These are phyloP conservation scores for Epirrhoe alternata DNA, from an alignment of 2,888 invertebrate species.

Conservation along the genomic window DNA sequence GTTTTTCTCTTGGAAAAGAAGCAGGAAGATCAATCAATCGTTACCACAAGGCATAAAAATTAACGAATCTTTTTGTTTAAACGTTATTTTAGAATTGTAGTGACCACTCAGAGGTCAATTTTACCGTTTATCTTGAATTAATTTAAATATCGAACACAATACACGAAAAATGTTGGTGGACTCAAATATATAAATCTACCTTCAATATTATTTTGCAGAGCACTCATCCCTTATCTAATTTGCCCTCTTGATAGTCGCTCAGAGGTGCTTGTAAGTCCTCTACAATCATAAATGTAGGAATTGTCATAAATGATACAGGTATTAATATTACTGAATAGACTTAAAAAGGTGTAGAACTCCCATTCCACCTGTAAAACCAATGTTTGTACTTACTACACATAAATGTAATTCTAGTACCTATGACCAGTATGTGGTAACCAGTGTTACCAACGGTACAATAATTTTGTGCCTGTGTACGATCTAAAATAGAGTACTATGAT, in stretches of 20 bases:
- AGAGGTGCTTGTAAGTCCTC: constrained; percentile 1
- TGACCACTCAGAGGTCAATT: constrained; percentile 4
- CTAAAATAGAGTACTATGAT: too few relatives aligned
- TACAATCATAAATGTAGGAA: background rate
- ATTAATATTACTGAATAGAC: too few relatives aligned
- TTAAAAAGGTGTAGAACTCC: too few relatives aligned
- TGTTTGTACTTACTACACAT: too few relatives aligned
- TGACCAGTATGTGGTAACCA: too few relatives aligned
- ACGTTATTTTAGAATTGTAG: background rate
- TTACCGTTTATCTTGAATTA: background rate
- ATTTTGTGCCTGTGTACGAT: too few relatives aligned
- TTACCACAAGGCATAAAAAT: constrained; percentile 11
- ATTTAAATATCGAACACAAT: background rate
- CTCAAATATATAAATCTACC: constrained; percentile 25
- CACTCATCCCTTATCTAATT: constrained; percentile 41
- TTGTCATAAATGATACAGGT: background rate
- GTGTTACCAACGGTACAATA: too few relatives aligned
- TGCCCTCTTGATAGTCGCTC: constrained; percentile 42
- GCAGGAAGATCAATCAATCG: constrained; percentile 6
- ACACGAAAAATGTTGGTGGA: too few relatives aligned
- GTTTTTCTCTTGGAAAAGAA: background rate
- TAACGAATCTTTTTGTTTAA: constrained; percentile 14
- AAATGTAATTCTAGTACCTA: too few relatives aligned
- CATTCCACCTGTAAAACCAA: too few relatives aligned
- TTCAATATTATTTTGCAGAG: constrained; percentile 18